Percentiles rank a stretch among this genome's conserved stretches.
These are phyloP conservation scores for Chrysomela aeneicollis DNA, from an alignment of 2,888 invertebrate genomes.

Conservation along the genomic window DNA sequence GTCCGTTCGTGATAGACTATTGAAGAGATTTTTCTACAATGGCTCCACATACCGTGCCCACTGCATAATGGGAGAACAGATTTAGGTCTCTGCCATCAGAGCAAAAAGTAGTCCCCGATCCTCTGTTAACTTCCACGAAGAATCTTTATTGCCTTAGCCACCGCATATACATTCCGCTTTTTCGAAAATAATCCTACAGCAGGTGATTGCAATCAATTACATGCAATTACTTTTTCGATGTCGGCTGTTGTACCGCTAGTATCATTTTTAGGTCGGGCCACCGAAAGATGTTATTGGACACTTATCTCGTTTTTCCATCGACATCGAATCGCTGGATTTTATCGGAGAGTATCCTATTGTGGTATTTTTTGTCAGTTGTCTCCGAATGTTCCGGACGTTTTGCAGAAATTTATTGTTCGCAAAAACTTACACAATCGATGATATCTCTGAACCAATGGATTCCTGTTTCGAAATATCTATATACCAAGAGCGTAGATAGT, in stretches of 20 bases:
- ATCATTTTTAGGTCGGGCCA: conserved; percentile 7
- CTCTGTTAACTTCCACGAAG: conserved; percentile 29
- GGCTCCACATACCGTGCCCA: neutral
- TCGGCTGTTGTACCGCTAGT: conserved; percentile 1
- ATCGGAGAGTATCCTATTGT: neutral
- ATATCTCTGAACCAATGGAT: neutral
- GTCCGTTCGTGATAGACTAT: neutral
- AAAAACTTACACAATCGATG: neutral
- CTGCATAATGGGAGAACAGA: conserved; percentile 2
- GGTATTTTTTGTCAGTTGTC: neutral
- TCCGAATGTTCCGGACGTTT: neutral
- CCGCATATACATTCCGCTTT: conserved; percentile 18
- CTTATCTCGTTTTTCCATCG: conserved; percentile 3
- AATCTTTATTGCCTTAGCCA: conserved; percentile 28
- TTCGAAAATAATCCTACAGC: conserved; percentile 18
- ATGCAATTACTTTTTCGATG: conserved; percentile 18
- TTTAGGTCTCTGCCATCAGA: neutral
- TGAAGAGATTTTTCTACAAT: neutral
- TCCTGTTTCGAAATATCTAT: neutral
- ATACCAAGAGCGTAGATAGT: no score
- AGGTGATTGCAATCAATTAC: conserved; percentile 19
- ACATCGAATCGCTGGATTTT: neutral
- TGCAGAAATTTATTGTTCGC: neutral
- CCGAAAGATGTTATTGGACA: conserved; percentile 3
- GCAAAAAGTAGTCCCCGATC: conserved; percentile 3